Evolutionary conservation across 1,140 invertebrate species (phyloP), one percentile per base, ranked within the genome.

Genomic region (Nasonia longicornis): DNA sequence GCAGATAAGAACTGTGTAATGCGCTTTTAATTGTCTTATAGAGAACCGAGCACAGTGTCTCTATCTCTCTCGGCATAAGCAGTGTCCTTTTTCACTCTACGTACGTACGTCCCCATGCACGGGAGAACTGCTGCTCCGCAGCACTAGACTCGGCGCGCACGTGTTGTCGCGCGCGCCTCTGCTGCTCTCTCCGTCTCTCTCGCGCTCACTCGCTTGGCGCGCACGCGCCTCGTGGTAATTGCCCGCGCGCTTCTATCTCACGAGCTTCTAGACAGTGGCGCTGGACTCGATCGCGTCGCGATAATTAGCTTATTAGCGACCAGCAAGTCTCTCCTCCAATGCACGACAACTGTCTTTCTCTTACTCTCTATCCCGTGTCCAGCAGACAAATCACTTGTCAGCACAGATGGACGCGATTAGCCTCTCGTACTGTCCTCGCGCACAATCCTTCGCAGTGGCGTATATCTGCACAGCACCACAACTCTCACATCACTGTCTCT

Each of bases 11-110:
- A 48, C 45, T 16, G 82, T n/a, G 70, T 88, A 88, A 87, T 88
- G 85, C 76, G 79, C 73, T 89, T 89, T 89, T 88, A 89, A 89
- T 89, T 88, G 86, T 89, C 87, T 83, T 88, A 88, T 87, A 88
- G 85, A 35, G 31, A 3, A 0, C 85, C 83, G 83, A 29, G 66
- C 79, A 67, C n/a, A 31, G 26, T 48, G 31, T 35, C 20, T 67
- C 20, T n/a, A 0, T 3, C 38, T 58, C 52, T 58, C 52, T 58
- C 6, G 52, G 52, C n/a, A n/a, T n/a, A 6, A n/a, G 16, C 52
- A n/a, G 52, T 58, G 52, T 58, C 52, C 52, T 58, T 58, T 58
- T 58, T 58, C 20, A 58, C 16, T 58, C 16, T 20, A 16, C 20
- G 26, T 26, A 14, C 20, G 16, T 58, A n/a, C 52, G 3, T 58